Base-by-base conservation (phyloP, 2,113 vertebrate species). In the Nannobrachium achirus region DNA sequence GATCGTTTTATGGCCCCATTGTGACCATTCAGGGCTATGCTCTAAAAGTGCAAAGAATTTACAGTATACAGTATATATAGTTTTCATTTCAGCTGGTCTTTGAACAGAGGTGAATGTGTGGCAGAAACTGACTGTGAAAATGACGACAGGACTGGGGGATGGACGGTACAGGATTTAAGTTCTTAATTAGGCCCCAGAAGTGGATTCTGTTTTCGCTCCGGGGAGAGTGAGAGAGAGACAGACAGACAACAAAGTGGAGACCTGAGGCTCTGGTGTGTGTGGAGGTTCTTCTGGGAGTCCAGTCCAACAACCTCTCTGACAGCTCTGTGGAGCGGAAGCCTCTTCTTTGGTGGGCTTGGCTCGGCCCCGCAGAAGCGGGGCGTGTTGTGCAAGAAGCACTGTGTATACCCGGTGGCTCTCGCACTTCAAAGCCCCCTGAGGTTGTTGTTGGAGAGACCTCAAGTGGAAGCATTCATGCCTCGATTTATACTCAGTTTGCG, bases 361-460 rank as follows among this genome's bases (percentile, higher is more conserved):
- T 46, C 5, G 19, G 10, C n/a, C 18, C 16, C 38, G 8, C 40
- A 33, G 41, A 45, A 20, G 58, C 13, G 2, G 25, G 25, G 67
- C 56, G 56, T 72, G 66, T 55, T 61, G 75, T 75, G 78, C 62
- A 44, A 68, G 81, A 33, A 33, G 25, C 25, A 33, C 25, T 33
- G 20, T 25, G 2, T 72, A 63, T 73, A 64, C 60, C n/a, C n/a
- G 60, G 64, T 79, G 39, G 44, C 53, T 33, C 50, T 70, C 40
- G 2, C 58, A 63, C 60, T 73, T 69, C 70, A 75, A 69, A 71
- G 56, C 1, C 11, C 2, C 3, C 4, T 41, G 16, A 42, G 20
- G 71, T 76, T 82, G 69, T 73, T 86, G 45, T 73, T 75, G 78
- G 81, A 75, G 16, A 0, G 66, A 48, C 56, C 2, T 67, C 56